These are phyloP conservation scores for Chelonoidis abingdonii DNA, from an alignment of 2,113 vertebrate species.

Conservation along the genomic window DNA sequence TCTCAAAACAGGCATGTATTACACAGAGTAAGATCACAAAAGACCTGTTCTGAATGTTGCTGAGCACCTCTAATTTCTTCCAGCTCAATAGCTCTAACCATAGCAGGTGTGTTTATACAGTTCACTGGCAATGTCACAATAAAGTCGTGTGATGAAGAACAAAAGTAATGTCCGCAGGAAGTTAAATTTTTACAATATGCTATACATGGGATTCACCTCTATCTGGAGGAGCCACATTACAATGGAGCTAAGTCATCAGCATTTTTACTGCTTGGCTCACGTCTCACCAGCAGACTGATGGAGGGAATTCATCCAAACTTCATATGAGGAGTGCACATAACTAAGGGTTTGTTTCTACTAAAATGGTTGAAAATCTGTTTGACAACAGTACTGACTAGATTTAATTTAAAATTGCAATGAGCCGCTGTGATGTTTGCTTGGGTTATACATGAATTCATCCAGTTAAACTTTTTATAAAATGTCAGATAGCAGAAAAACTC, in stretches of 20 bases:
- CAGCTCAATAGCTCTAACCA: not conserved
- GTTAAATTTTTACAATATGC: not conserved
- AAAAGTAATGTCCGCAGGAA: not conserved
- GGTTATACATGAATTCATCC: not conserved
- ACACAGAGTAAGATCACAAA: accelerated
- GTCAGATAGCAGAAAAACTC: not conserved
- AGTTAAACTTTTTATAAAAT: not conserved
- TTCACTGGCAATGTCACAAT: not conserved
- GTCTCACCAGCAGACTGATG: not conserved
- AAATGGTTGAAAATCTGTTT: not conserved
- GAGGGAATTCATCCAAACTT: not conserved
- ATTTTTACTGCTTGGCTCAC: not conserved
- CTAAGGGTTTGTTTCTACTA: not conserved
- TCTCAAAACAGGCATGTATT: not conserved
- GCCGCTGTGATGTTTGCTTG: not conserved
- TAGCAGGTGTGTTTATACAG: accelerated
- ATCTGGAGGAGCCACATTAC: not conserved
- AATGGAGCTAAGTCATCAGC: not conserved
- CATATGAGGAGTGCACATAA: not conserved
- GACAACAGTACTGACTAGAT: not conserved
- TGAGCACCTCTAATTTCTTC: not conserved
- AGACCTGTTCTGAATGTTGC: accelerated
- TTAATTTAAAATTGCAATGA: not conserved
- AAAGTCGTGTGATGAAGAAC: not conserved
- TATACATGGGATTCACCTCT: not conserved